Evolutionary conservation across 2,888 invertebrate species (phyloP).

Genomic region (Protodeltote pygarga): DNA sequence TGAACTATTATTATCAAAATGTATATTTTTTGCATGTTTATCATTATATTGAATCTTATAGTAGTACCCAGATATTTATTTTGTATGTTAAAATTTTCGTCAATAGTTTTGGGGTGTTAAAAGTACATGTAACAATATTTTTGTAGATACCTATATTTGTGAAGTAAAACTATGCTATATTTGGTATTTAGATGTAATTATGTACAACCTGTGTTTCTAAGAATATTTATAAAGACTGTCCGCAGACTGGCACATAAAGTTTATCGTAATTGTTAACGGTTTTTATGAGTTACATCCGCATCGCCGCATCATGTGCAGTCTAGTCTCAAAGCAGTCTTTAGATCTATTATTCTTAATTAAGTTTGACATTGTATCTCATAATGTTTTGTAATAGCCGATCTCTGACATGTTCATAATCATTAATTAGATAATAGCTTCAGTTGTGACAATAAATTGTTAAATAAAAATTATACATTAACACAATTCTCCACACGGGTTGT

Average conservation of each 20-base stretch:
- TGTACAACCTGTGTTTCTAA: constrained; percentile 25
- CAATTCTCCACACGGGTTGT: constrained; percentile 51
- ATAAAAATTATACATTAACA: constrained; percentile 9
- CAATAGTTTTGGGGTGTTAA: constrained; percentile 53
- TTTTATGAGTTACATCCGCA: constrained; percentile 8
- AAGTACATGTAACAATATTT: constrained; percentile 39
- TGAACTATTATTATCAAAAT: constrained; percentile 42
- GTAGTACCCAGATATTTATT: constrained; percentile 61
- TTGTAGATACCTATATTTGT: constrained; percentile 47
- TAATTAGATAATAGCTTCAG: constrained; percentile 6
- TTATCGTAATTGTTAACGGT: constrained; percentile 5
- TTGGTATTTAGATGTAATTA: constrained; percentile 29
- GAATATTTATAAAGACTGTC: constrained; percentile 10
- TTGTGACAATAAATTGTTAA: constrained; percentile 4
- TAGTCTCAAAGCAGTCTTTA: constrained; percentile 16
- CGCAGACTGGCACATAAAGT: constrained; percentile 10
- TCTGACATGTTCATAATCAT: constrained; percentile 25
- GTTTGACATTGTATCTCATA: constrained; percentile 28
- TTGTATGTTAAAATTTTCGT: constrained; percentile 50
- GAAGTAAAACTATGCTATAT: constrained; percentile 20
- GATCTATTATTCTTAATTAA: constrained; percentile 8
- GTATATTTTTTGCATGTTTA: constrained; percentile 59
- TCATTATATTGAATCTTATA: constrained; percentile 52
- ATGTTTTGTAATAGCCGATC: constrained; percentile 28
- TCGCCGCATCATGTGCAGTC: constrained; percentile 3